These are phyloP conservation scores for Hippocampus barbouri DNA, from an alignment of 2,113 vertebrate species.

Conservation along the genomic window DNA sequence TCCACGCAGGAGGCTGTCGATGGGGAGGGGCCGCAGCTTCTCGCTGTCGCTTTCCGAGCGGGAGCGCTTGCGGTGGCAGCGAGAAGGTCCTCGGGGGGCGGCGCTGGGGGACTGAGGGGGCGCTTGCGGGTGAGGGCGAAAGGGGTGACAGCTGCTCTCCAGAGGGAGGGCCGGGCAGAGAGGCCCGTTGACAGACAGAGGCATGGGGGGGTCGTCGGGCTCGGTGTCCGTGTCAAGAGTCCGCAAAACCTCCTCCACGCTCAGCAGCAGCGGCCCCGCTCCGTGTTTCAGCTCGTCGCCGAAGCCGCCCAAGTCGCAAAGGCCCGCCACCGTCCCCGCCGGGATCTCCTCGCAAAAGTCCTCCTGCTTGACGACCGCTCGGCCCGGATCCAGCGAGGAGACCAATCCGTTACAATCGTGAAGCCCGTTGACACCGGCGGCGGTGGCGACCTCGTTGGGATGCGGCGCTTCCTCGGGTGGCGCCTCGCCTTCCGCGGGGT, in stretches of 20 bases:
- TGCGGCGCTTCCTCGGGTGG: constrained; percentile 1
- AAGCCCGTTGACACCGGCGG: constrained; percentile 83
- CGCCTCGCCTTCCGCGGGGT: constrained; percentile 63
- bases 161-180: constrained; percentile 70
- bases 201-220: constrained; percentile 74
- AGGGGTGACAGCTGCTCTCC: constrained; percentile 75
- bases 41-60: constrained; percentile 97
- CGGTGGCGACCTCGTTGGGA: constrained; percentile 38
- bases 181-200: constrained; percentile 78
- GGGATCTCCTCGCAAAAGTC: constrained; percentile 78
- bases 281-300: constrained; percentile 87
- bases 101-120: constrained; percentile 79
- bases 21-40: constrained; percentile 91
- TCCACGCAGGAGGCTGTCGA: constrained; percentile 87
- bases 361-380: constrained; percentile 79
- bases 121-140: constrained; percentile 77
- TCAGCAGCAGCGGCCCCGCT: constrained; percentile 85
- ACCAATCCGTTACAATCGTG: constrained; percentile 88
- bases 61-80: constrained; percentile 90
- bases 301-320: constrained; percentile 83
- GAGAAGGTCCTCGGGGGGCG: constrained; percentile 77
- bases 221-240: constrained; percentile 87
- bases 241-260: constrained; percentile 93
- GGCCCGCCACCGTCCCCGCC: constrained; percentile 65
- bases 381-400: constrained; percentile 74